Evolutionary conservation across 2,888 invertebrate species (phyloP), one percentile per base, ranked within the genome.

Genomic region (Noctua janthina): DNA sequence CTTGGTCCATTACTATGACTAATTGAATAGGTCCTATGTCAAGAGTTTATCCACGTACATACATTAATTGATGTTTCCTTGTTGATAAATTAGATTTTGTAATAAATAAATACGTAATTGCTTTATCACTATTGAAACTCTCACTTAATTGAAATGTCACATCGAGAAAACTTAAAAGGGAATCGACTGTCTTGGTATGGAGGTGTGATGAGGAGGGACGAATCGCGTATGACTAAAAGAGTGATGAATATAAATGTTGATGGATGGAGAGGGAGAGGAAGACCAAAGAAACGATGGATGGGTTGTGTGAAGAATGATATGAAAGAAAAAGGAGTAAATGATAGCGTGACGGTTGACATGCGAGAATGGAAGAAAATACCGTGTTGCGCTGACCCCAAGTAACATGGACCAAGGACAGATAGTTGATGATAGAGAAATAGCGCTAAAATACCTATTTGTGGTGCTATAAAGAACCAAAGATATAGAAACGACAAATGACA

Each of bases 31-130:
- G 46, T 29, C 7, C 51, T 10, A 56, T 39, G 35, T 35, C 54
- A 35, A 15, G 29, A 70, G 51, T 51, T 51, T 70, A 70, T 43
- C n/a, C n/a, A 13, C 2, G 29, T 62, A 20, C 62, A 29, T 29
- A 73, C 62, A 7, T 43, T 62, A 73, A 43, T 73, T 29, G 43
- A 43, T 43, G 59, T 73, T 73, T 62, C 43, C 62, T 73, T n/a
- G 39, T 56, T 29, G 13, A 5, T 23, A 51, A 13, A 70, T 35
- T 8, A 35, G 29, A 35, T 51, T 70, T 35, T 51, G 70, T 54
- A 70, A 73, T 43, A 29, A 59, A 73, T 70, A 29, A 29, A 3
- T 56, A 56, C 0, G 20, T 59, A 15, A 23, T 35, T 43, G 67
- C 43, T 8, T 1, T 43, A 43, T 3, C 23, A 15, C 23, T 43